Evolutionary conservation across 2,113 vertebrate genomes (phyloP).

Genomic region (Plestiodon gilberti): DNA sequence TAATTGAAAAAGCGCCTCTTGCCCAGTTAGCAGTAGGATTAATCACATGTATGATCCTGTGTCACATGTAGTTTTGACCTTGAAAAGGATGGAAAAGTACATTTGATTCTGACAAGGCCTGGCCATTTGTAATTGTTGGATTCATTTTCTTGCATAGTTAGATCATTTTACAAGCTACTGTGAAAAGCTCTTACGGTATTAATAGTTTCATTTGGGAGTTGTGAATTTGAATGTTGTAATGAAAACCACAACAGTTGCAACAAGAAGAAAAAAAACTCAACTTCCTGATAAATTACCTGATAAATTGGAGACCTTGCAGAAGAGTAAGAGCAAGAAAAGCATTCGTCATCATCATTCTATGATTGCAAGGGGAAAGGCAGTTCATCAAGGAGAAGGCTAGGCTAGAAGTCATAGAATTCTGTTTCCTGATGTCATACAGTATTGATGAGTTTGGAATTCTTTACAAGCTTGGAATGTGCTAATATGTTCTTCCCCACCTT

Average conservation of each 20-base stretch:
- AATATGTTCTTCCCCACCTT: neutral
- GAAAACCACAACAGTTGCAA: neutral
- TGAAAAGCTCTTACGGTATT: constrained; percentile 59
- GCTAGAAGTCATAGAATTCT: neutral
- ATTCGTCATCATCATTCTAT: constrained; percentile 4
- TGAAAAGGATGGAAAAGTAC: neutral
- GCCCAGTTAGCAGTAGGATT: too few species aligned
- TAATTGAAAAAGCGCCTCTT: too few species aligned
- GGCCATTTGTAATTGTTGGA: constrained; percentile 67
- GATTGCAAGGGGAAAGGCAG: neutral
- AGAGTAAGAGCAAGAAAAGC: constrained; percentile 4
- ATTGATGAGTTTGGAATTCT: neutral
- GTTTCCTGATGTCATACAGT: neutral
- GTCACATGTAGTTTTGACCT: neutral
- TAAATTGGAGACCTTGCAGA: neutral
- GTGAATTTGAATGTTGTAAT: constrained; percentile 61
- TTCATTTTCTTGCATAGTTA: constrained; percentile 66
- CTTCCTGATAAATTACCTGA: neutral
- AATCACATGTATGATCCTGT: neutral
- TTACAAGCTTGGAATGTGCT: neutral
- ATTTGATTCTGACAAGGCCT: constrained; percentile 58
- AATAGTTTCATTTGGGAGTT: constrained; percentile 65
- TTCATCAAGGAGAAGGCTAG: neutral
- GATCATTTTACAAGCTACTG: constrained; percentile 58
- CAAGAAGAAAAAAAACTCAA: neutral